A percentile compares a stretch with the other conserved stretches of the same genome.
Evolutionary conservation across 2,113 vertebrate species (phyloP).

Genomic region (Neopipo cinnamomea): DNA sequence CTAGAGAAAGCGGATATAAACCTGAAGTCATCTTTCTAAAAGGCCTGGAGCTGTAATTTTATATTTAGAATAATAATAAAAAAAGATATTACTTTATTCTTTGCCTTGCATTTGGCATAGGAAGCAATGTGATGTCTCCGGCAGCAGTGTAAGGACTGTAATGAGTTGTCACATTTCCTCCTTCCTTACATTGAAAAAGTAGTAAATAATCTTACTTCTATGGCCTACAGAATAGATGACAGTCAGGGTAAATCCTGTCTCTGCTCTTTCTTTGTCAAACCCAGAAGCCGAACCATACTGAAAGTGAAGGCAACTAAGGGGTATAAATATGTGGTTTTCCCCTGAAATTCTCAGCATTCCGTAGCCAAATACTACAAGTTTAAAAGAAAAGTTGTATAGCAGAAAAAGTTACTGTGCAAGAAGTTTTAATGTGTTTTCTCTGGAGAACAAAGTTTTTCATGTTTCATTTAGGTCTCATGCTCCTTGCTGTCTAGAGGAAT

Average conservation of each 20-base stretch:
- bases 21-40: not conserved
- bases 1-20: not conserved
- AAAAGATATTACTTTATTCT: not conserved
- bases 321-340: not conserved
- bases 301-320: not conserved
- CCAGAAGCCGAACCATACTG: not conserved
- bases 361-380: not conserved
- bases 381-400: not conserved
- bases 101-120: not conserved
- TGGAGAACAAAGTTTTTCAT: not conserved
- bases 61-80: not conserved
- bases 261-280: not conserved
- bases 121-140: not conserved
- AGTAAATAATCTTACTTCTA: not conserved
- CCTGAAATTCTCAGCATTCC: not conserved
- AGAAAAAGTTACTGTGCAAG: not conserved
- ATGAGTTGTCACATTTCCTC: not conserved
- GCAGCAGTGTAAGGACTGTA: not conserved
- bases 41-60: not conserved
- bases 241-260: not conserved
- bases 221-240: not conserved
- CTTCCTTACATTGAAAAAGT: not conserved
- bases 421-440: not conserved
- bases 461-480: not conserved
- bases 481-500: not conserved